Conservation (phyloP, 2,888 invertebrate genomes). For the Alcis repandata region DNA sequence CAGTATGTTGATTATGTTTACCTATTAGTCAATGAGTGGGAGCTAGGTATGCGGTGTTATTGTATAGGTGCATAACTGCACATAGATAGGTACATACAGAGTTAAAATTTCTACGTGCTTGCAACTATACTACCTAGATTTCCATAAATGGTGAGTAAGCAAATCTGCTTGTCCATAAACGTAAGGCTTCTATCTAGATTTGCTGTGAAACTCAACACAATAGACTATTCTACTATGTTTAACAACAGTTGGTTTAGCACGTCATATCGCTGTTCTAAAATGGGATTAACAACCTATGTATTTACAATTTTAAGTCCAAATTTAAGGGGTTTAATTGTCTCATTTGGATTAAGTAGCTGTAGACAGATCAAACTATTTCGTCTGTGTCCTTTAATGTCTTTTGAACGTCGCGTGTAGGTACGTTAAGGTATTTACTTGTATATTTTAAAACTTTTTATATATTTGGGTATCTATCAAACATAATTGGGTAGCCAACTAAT, state of each 20-base stretch:
- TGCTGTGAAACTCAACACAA: constrained; percentile 30
- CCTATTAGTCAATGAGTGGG: background rate
- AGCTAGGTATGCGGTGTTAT: background rate
- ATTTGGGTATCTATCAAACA: background rate
- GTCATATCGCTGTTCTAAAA: too few relatives aligned
- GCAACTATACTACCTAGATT: constrained; percentile 1
- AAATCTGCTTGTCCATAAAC: constrained; percentile 14
- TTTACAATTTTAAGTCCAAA: too few relatives aligned
- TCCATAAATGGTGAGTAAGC: constrained; percentile 22
- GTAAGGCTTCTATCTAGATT: constrained; percentile 31
- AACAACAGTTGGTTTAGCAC: constrained; percentile 4
- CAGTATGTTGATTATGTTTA: background rate
- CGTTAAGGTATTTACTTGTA: too few relatives aligned
- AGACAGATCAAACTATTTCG: too few relatives aligned
- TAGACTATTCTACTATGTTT: constrained; percentile 28
- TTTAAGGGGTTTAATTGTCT: too few relatives aligned
- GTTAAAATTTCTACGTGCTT: too few relatives aligned
- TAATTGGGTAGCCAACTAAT: background rate
- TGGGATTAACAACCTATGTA: too few relatives aligned
- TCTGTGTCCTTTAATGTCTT: too few relatives aligned
- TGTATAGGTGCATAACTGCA: background rate
- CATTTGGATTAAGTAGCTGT: too few relatives aligned
- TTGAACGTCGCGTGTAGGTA: too few relatives aligned
- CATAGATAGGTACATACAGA: too few relatives aligned
- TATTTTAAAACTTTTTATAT: too few relatives aligned